Evolutionary conservation across 37 sponge, comb jelly and placozoan species (phyloP), one percentile per base, ranked within the genome.

Genomic region (Spongilla lacustris): DNA sequence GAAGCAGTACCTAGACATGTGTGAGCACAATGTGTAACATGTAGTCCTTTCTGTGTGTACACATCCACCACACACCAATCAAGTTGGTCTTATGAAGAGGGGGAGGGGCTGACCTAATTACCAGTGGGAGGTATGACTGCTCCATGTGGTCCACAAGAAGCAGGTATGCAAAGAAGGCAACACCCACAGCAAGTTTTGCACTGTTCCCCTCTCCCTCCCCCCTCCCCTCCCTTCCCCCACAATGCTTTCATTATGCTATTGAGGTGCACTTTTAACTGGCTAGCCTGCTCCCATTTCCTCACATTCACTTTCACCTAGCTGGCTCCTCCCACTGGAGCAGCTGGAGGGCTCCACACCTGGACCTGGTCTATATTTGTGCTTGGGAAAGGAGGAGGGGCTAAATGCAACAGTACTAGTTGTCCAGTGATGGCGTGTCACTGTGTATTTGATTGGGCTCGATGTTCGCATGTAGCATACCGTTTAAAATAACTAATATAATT

Each of bases 161-260:
- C 34, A 82, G 70, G 76, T 85, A 77, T 30, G 76, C 87, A 82
- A 81, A 86, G 68, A 72, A 82, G 67, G 77, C 77, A 28, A 86
- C 48, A 2, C 86, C 86, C 28, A 82, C 49, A 27, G 58, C 29
- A 66, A 70, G 71, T 29, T 3, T 70, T 11, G 71, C 9, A 29
- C 71, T 46, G 46, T 8, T 46, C 46, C 8, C 8, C 4, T 29
- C 68, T 8, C 46, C 46, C 46, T 46, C 46, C 46, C 8, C 46
- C 46, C 46, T 10, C 46, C 4, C 46, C 4, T 8, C 4, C 8
- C 8, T 8, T 10, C 8, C 4, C 46, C 4, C 46, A 46, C 46
- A 46, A n/a, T n/a, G n/a, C 46, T 10, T 8, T 10, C 46, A 46
- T 46, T 46, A 10, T 9, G 41, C 41, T 41, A 9, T 6, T 9